Percentiles rank a stretch among this genome's conserved stretches.
Evolutionary conservation across 2,888 invertebrate genomes (phyloP).

Genomic region (Branchipolynoe longqiensis): DNA sequence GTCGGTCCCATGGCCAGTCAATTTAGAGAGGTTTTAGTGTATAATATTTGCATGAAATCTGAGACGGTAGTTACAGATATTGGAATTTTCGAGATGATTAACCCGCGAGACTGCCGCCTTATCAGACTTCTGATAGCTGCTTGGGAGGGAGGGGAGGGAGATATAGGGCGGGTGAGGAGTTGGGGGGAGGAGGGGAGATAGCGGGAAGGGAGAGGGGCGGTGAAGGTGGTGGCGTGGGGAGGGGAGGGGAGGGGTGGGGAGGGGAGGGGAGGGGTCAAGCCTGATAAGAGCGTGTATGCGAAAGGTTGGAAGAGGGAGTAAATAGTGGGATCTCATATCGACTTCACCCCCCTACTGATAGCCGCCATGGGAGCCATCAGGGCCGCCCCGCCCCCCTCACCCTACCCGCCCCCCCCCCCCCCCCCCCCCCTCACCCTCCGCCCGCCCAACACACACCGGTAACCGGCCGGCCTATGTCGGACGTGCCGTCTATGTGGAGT

Average conservation of each 20-base stretch:
- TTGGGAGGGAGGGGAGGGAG: neutral
- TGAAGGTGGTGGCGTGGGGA: slow-evolving; percentile 5
- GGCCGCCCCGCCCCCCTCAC: slow-evolving; percentile 4
- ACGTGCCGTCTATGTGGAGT: slow-evolving; percentile 10
- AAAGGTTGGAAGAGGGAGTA: too few relatives aligned
- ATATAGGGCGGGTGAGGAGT: neutral
- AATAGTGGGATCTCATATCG: too few relatives aligned
- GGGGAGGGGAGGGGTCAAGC: neutral
- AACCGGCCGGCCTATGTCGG: slow-evolving; percentile 25
- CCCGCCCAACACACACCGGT: too few relatives aligned
- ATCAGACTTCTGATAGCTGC: too few relatives aligned
- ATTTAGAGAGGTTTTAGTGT: too few relatives aligned
- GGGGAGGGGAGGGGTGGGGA: neutral
- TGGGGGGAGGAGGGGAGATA: neutral
- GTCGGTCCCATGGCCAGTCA: too few relatives aligned
- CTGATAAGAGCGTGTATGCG: too few relatives aligned
- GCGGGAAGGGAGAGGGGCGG: neutral
- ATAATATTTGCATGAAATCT: too few relatives aligned
- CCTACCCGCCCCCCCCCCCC: neutral
- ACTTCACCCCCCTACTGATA: neutral
- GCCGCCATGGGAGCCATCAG: slow-evolving; percentile 1
- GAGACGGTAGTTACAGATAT: too few relatives aligned
- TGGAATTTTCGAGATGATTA: too few relatives aligned
- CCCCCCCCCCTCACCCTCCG: neutral
- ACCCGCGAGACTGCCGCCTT: too few relatives aligned